Conservation (phyloP, 2,888 invertebrate genomes). For the Aporophyla lueneburgensis region DNA sequence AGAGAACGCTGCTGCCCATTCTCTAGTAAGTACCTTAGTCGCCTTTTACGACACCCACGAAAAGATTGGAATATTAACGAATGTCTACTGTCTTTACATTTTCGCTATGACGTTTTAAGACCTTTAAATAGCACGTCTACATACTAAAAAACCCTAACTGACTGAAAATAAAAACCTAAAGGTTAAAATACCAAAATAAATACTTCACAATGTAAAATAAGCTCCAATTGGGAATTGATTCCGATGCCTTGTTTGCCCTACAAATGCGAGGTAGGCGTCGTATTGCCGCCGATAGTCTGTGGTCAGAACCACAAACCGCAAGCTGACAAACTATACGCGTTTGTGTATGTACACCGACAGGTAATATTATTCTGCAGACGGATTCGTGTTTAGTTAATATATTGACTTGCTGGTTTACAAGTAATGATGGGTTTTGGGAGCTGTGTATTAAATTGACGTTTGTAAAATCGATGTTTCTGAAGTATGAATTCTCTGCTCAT, state of each 20-base stretch:
- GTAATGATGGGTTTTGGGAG: conserved; percentile 4
- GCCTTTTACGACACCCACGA: too few relatives aligned
- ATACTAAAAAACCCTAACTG: too few relatives aligned
- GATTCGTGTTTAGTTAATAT: conserved; percentile 52
- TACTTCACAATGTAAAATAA: conserved; percentile 17
- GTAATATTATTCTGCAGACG: conserved; percentile 42
- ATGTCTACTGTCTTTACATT: neutral
- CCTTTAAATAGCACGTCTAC: too few relatives aligned
- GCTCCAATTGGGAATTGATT: conserved; percentile 68
- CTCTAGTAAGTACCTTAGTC: too few relatives aligned
- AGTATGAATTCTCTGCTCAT: neutral
- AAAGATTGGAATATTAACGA: neutral
- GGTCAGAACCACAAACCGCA: conserved; percentile 83
- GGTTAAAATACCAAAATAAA: neutral
- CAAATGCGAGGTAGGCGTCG: conserved; percentile 77
- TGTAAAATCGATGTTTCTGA: neutral
- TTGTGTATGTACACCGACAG: conserved; percentile 48
- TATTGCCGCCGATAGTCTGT: conserved; percentile 82
- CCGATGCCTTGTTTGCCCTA: conserved; percentile 74
- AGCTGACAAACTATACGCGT: conserved; percentile 73
- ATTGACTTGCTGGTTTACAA: conserved; percentile 33
- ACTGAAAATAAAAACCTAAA: neutral
- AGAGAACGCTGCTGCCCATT: too few relatives aligned
- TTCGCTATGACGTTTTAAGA: neutral
- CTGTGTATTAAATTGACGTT: conserved; percentile 11